Base-by-base conservation (phyloP, 2,113 vertebrate species). In the Cercocebus atys region DNA sequence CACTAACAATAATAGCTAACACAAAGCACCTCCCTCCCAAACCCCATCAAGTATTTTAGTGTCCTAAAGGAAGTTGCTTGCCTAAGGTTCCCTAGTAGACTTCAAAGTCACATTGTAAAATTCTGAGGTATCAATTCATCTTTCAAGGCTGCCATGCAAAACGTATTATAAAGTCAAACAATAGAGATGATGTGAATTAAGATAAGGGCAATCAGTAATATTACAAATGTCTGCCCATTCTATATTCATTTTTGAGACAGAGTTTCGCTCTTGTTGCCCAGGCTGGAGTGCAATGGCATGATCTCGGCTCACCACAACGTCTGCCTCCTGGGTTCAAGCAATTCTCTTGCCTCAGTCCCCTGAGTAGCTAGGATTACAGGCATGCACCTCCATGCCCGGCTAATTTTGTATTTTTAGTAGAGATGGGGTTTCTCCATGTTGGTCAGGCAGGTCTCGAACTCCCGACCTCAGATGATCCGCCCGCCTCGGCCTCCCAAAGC, bases 51-150 rank as follows among this genome's bases (percentile, higher is more conserved):
- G 40, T 10, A 92, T 47, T 59, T 88, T 43, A 61, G 20, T 45
- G 30, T 12, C 8, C 27, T 70, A n/a, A 90, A 87, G 27, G 83
- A 64, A 45, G 35, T 40, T 80, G 1, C 32, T 94, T 91, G 18
- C 30, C 3, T 64, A 73, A n/a, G 12, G 23, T 66, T 95, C 90
- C 22, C 38, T 17, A 85, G 32, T 55, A 88, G 13, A 3, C 78
- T 88, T 59, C 32, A 90, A 96, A 96, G 72, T 88, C 59, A 43
- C 10, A 52, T 6, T 82, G 82, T 61, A 94, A 93, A 59, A 75
- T 43, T 81, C 57, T 82, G 25, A 88, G 79, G 81, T 84, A 22
- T 3, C 40, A 68, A 75, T 86, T 95, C 14, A 72, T 17, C 32
- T 90, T 40, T 43, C n/a, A 95, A 66, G 22, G 32, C 16, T 81